Evolutionary conservation across 2,888 invertebrate genomes (phyloP), one percentile per base, ranked within the genome.

Genomic region (Parthenolecanium corni): DNA sequence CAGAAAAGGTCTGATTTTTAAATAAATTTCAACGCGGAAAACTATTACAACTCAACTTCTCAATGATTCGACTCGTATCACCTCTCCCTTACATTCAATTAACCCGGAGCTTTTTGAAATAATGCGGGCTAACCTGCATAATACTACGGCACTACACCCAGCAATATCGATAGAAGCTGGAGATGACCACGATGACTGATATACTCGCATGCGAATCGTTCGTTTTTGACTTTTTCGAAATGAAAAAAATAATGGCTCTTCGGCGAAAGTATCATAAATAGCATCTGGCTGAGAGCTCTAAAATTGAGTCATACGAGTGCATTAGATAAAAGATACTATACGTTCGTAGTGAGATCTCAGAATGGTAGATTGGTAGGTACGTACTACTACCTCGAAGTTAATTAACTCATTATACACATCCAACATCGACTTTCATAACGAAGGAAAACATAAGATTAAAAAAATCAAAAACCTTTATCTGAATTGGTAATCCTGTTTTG

Each of bases 401-500:
- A n/a, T n/a, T n/a, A n/a, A n/a, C n/a, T n/a, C n/a, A n/a, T n/a
- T n/a, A n/a, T n/a, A n/a, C n/a, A n/a, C n/a, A n/a, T n/a, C n/a
- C n/a, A n/a, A n/a, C n/a, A n/a, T n/a, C n/a, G n/a, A n/a, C n/a
- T n/a, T n/a, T n/a, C n/a, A n/a, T n/a, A n/a, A n/a, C n/a, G n/a
- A n/a, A n/a, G n/a, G n/a, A n/a, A n/a, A n/a, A n/a, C n/a, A n/a
- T n/a, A 31, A 31, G 31, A 31, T 4, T 31, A 31, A 31, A n/a
- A n/a, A 31, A 4, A 31, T 31, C 9, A 31, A 4, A 31, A 72
- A 86, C 89, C 78, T 86, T 84, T 67, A 89, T 78, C 72, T 85
- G 84, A 67, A 93, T 73, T 2, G 91, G 89, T 66, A 92, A 75
- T 14, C 87, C 87, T 3, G 89, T 86, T 74, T 89, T 89, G 75